Evolutionary conservation across 2,888 invertebrate genomes (phyloP).

Genomic region (Melipona beecheii): DNA sequence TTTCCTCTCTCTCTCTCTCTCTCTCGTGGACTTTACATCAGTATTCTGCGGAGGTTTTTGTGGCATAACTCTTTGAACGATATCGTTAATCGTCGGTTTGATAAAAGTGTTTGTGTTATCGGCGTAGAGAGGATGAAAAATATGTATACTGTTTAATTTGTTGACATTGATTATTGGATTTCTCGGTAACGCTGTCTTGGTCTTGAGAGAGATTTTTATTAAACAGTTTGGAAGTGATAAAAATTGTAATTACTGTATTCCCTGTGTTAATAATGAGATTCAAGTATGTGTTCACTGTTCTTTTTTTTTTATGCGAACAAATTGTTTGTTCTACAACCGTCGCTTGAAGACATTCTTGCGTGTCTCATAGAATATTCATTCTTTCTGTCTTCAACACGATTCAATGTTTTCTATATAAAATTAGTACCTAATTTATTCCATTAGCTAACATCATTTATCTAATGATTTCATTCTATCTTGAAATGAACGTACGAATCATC

Average conservation of each 20-base stretch:
- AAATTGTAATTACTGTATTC: not conserved
- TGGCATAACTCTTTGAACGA: not conserved
- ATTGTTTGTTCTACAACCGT: too few species aligned
- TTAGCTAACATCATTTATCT: too few species aligned
- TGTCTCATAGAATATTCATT: too few species aligned
- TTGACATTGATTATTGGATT: not conserved
- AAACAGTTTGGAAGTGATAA: not conserved
- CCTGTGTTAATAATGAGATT: not conserved
- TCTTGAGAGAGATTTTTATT: slow-evolving; percentile 3
- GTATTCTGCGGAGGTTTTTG: not conserved
- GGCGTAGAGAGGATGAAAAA: not conserved
- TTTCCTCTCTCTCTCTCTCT: not conserved
- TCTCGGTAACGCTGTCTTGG: not conserved
- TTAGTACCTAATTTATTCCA: too few species aligned
- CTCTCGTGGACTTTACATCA: too few species aligned
- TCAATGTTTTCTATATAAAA: too few species aligned
- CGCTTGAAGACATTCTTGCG: too few species aligned
- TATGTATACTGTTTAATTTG: not conserved
- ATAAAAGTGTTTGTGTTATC: slow-evolving; percentile 6
- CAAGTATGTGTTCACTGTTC: too few species aligned
- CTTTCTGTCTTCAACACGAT: too few species aligned
- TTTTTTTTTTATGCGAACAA: too few species aligned
- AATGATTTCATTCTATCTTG: too few species aligned
- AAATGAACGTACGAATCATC: not conserved
- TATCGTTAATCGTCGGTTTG: not conserved